These are phyloP conservation scores for Caenorhabditis brenneri DNA, from an alignment of 1,140 invertebrate genomes.

Conservation along the genomic window DNA sequence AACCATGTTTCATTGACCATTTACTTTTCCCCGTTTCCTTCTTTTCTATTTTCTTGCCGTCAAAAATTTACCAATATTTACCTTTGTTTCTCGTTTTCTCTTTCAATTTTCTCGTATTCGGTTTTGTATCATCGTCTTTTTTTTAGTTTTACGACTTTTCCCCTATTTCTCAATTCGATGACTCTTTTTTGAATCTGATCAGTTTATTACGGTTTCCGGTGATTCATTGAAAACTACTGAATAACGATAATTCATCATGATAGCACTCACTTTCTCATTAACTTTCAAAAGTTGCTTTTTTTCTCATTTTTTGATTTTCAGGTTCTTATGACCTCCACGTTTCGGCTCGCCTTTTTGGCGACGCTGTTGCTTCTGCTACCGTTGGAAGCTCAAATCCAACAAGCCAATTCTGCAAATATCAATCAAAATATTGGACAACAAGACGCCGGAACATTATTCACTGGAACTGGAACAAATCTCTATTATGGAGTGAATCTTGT, in stretches of 20 bases:
- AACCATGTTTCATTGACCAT: conserved; percentile 16
- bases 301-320: background rate
- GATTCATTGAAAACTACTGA: background rate
- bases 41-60: background rate
- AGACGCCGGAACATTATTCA: conserved; percentile 49
- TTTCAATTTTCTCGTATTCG: background rate
- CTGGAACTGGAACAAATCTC: conserved; percentile 52
- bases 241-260: background rate
- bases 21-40: background rate
- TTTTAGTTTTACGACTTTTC: background rate
- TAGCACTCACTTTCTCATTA: background rate
- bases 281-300: background rate
- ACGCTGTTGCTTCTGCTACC: conserved; percentile 41
- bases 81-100: background rate
- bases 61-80: conserved; percentile 37
- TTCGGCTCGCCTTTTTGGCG: conserved; percentile 13
- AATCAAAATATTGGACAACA: conserved; percentile 46
- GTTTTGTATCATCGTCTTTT: background rate
- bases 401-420: conserved; percentile 28
- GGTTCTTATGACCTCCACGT: conserved; percentile 13
- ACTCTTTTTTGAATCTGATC: conserved; percentile 8
- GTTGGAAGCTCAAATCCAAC: conserved; percentile 36
- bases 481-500: conserved; percentile 65
- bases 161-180: background rate
- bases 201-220: background rate